These are phyloP conservation scores for Octopus bimaculoides DNA, from an alignment of 1,140 invertebrate species.

Conservation along the genomic window DNA sequence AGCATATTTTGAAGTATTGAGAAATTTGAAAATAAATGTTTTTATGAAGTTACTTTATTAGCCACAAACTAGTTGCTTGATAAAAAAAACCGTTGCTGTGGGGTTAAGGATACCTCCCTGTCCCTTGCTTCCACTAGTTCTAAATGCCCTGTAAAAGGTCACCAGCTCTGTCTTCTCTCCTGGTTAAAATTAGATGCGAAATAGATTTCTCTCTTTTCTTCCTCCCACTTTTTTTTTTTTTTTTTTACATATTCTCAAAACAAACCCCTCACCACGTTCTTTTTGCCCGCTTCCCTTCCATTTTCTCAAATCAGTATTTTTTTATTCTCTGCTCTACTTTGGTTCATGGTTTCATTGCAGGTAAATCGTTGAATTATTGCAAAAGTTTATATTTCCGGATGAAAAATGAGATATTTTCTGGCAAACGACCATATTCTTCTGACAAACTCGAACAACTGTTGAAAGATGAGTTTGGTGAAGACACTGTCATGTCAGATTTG, in stretches of 20 bases:
- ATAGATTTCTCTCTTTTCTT: not conserved
- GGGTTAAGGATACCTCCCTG: no score
- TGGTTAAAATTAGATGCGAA: no score
- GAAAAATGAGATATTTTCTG: conserved; percentile 89
- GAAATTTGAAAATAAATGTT: no score
- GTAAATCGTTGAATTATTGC: conserved; percentile 58
- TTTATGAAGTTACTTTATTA: no score
- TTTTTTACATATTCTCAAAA: no score
- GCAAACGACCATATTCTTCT: conserved; percentile 81
- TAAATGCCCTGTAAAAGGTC: no score
- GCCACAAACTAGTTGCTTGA: no score
- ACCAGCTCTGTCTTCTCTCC: no score
- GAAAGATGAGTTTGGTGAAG: conserved; percentile 82
- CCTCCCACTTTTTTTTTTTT: not conserved
- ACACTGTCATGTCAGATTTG: conserved; percentile 84
- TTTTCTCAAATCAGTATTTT: not conserved
- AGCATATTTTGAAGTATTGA: no score
- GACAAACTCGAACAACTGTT: conserved; percentile 82
- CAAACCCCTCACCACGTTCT: no score
- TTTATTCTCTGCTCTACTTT: not conserved
- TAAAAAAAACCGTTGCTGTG: no score
- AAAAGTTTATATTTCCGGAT: conserved; percentile 86
- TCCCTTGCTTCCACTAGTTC: no score
- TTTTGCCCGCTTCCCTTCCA: not conserved
- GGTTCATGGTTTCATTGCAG: conserved; percentile 44